These are phyloP conservation scores for Mesorhabditis sp. DNA, from an alignment of 2,888 invertebrate genomes.

Conservation along the genomic window DNA sequence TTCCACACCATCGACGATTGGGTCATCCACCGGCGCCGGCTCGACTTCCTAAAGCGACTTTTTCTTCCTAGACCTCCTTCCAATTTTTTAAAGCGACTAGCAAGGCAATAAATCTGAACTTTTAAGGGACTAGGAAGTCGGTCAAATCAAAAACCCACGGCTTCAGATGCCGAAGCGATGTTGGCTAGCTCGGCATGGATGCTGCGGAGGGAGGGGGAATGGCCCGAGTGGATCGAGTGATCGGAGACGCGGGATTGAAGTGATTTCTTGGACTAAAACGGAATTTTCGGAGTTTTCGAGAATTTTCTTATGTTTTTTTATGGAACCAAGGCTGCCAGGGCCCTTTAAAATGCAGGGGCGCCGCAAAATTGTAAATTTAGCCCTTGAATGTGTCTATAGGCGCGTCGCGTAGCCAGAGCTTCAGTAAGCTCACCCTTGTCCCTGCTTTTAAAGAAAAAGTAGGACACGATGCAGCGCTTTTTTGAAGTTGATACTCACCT, in stretches of 20 bases:
- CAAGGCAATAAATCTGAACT: background rate
- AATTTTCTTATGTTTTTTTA: too few species aligned
- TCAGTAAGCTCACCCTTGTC: too few species aligned
- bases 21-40: background rate
- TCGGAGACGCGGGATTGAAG: background rate
- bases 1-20: constrained; percentile 20
- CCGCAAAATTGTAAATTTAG: too few species aligned
- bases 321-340: too few species aligned
- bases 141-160: background rate
- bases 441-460: background rate
- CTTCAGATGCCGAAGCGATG: background rate
- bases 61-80: background rate
- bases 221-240: constrained; percentile 5
- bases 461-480: background rate
- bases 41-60: background rate
- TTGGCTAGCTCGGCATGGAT: background rate
- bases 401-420: too few species aligned
- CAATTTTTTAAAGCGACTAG: background rate
- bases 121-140: background rate
- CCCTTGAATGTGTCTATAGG: too few species aligned
- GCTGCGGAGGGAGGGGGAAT: background rate
- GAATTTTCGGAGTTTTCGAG: too few species aligned
- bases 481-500: background rate
- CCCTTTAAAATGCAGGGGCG: too few species aligned
- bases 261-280: background rate